Percentiles rank a stretch among this genome's conserved stretches.
Evolutionary conservation across 1,140 invertebrate genomes (phyloP).

Genomic region (Coenobita brevimanus): DNA sequence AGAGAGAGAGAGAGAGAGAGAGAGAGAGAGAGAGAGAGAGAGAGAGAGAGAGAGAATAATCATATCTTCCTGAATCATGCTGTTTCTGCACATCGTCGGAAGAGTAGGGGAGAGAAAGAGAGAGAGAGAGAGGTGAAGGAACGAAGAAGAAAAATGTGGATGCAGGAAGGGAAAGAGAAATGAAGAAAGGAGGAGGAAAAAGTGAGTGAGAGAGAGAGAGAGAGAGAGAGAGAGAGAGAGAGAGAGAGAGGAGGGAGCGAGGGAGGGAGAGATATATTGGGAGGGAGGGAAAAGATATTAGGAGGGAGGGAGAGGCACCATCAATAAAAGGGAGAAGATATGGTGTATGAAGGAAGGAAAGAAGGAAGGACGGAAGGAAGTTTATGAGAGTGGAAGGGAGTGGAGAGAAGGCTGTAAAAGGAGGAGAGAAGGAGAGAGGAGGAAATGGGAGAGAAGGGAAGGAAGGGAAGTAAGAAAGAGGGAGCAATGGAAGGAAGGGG

Average conservation of each 20-base stretch:
- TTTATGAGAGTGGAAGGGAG: too few species aligned
- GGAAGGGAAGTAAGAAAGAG: too few species aligned
- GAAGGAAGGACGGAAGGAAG: neutral
- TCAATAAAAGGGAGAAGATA: neutral
- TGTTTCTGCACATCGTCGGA: too few species aligned
- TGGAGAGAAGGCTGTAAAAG: too few species aligned
- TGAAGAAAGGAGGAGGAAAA: neutral
- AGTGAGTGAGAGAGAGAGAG: neutral
- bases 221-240: neutral
- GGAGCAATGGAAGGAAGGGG: neutral
- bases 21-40: too few species aligned
- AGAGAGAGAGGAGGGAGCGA: neutral
- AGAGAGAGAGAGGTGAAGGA: neutral
- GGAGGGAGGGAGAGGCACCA: neutral
- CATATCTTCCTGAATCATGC: too few species aligned
- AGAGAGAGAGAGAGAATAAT: too few species aligned
- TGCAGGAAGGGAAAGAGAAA: neutral
- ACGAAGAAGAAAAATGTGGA: neutral
- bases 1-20: too few species aligned
- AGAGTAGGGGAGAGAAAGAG: too few species aligned
- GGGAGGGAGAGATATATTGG: too few species aligned
- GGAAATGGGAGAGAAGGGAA: neutral
- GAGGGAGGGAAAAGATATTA: neutral
- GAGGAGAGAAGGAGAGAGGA: too few species aligned
- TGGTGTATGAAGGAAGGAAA: neutral